Conservation (phyloP, 2,113 vertebrate genomes). For the Epinephelus fuscoguttatus region DNA sequence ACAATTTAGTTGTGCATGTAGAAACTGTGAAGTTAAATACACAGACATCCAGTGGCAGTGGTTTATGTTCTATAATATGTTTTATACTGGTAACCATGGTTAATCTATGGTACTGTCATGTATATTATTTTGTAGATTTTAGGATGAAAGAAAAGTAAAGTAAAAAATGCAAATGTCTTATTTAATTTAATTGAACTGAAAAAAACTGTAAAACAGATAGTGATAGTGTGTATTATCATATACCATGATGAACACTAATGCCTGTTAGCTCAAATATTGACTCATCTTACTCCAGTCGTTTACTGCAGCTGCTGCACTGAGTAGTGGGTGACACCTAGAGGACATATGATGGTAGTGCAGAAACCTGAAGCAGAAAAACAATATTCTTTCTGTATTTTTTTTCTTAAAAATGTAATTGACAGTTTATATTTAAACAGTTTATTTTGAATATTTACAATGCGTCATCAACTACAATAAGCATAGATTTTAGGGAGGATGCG, state of each 20-base stretch:
- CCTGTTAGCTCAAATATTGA: not conserved
- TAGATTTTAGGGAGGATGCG: no score
- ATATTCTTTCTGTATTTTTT: not conserved
- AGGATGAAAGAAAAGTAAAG: not conserved
- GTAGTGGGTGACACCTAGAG: conserved; percentile 72
- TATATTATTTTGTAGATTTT: conserved; percentile 2
- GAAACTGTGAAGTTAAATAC: not conserved
- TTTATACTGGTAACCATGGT: not conserved
- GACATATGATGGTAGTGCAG: conserved; percentile 47
- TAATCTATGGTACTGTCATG: not conserved
- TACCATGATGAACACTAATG: not conserved
- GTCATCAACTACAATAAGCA: no score
- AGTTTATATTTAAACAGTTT: not conserved
- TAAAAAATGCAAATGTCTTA: not conserved
- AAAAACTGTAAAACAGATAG: not conserved
- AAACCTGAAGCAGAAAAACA: not conserved
- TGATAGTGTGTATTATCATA: not conserved
- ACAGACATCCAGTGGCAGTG: not conserved
- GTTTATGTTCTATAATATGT: not conserved
- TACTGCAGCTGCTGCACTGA: conserved; percentile 1
- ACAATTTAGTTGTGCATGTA: not conserved
- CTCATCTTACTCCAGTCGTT: not conserved
- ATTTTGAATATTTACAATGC: not conserved
- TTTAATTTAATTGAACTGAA: not conserved
- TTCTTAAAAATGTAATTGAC: not conserved